Percentiles rank a stretch among this genome's conserved stretches.
Evolutionary conservation across 2,113 vertebrate species (phyloP).

Genomic region (Gavia stellata): DNA sequence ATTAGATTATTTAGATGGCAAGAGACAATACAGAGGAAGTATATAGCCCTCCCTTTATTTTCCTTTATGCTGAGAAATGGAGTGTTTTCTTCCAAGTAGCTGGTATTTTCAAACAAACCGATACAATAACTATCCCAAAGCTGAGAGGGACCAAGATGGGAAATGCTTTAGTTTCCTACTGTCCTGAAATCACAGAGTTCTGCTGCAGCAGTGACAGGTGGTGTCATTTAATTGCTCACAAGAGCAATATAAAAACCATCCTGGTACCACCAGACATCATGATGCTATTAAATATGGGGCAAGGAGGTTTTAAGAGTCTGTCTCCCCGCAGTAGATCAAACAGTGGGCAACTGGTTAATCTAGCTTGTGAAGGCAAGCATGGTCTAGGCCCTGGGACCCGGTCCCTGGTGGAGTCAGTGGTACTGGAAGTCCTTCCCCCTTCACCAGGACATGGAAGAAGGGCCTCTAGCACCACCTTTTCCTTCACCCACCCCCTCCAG

Average conservation of each 20-base stretch:
- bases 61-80: not conserved
- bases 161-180: not conserved
- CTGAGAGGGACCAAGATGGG: not conserved
- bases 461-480: not conserved
- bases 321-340: not conserved
- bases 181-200: not conserved
- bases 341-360: not conserved
- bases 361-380: not conserved
- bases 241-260: not conserved
- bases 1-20: not conserved
- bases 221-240: not conserved
- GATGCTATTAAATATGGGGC: not conserved
- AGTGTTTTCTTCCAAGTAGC: not conserved
- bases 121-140: not conserved
- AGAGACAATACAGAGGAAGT: not conserved
- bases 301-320: not conserved
- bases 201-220: not conserved
- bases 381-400: not conserved
- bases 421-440: not conserved
- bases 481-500: not conserved
- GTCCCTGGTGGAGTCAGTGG: not conserved
- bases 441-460: not conserved
- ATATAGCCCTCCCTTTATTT: not conserved
- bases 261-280: not conserved
- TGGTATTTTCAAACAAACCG: not conserved